phyloP scores from a whole-genome alignment of 2,797 vertebrate species.

The Cyclura pinguis region DNA sequence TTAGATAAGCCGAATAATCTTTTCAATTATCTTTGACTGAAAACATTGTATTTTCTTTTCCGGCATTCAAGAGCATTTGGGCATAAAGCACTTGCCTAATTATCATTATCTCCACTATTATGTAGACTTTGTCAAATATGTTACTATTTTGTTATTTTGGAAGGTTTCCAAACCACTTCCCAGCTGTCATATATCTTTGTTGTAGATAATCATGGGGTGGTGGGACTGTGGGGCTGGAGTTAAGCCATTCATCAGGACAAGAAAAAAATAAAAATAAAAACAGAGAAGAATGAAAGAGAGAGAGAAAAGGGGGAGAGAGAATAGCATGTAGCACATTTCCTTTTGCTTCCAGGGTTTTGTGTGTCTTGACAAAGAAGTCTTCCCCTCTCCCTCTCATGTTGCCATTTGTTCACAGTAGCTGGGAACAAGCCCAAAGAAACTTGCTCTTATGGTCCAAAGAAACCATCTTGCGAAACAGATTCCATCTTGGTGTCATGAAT shows the following conservation, averaged over 20 bases:
- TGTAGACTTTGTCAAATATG: conserved; percentile 71
- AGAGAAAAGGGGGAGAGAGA: background rate
- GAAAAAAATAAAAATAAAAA: background rate
- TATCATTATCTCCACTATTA: conserved; percentile 69
- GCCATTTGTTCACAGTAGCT: background rate
- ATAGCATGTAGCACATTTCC: accelerated
- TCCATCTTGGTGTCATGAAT: too few species aligned
- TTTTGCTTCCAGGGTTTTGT: background rate
- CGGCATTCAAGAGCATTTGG: conserved; percentile 57
- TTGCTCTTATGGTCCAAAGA: too few species aligned
- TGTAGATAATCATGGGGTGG: conserved; percentile 3
- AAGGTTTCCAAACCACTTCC: conserved; percentile 42
- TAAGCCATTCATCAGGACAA: conserved; percentile 25
- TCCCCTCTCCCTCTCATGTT: background rate
- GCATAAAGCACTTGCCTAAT: conserved; percentile 67
- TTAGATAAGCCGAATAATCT: conserved; percentile 77
- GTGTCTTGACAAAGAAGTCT: background rate
- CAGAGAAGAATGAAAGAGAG: background rate
- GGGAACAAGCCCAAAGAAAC: background rate
- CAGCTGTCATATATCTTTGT: conserved; percentile 59
- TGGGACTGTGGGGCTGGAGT: background rate
- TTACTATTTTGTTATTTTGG: conserved; percentile 63
- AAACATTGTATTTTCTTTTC: conserved; percentile 71
- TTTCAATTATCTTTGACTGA: conserved; percentile 74
- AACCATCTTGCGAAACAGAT: too few species aligned